Conservation (phyloP, 1,140 invertebrate genomes). For the Bombus picipes region DNA sequence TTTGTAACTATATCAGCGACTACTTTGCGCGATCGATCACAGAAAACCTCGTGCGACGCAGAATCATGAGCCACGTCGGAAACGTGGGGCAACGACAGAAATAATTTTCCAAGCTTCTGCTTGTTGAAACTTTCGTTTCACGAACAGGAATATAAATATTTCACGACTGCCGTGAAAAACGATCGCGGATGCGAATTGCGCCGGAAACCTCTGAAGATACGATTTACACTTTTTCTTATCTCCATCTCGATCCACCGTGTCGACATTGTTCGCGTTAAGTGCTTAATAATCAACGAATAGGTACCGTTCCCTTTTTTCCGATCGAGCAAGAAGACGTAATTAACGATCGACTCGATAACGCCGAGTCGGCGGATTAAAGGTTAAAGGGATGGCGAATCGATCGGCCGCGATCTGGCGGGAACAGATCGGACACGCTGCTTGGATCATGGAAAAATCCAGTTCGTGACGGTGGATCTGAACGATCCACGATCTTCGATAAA, state of each 20-base stretch:
- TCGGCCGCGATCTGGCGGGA: slow-evolving; percentile 36
- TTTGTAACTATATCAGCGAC: neutral
- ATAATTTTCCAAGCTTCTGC: slow-evolving; percentile 11
- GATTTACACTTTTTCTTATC: neutral
- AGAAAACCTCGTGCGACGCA: neutral
- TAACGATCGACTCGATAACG: slow-evolving; percentile 42
- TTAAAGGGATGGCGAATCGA: slow-evolving; percentile 41
- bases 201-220: neutral
- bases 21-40: neutral
- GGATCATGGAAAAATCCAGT: slow-evolving; percentile 29
- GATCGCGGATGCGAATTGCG: neutral
- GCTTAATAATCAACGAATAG: slow-evolving; percentile 32
- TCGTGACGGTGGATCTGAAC: slow-evolving; percentile 36
- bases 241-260: neutral
- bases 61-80: neutral
- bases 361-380: slow-evolving; percentile 39
- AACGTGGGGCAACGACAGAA: neutral
- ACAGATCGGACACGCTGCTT: slow-evolving; percentile 20
- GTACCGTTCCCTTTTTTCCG: neutral
- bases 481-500: slow-evolving; percentile 53
- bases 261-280: slow-evolving; percentile 1
- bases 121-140: neutral
- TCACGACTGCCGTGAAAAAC: neutral
- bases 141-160: neutral
- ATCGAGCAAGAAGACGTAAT: slow-evolving; percentile 22